Conservation (phyloP, 2,888 invertebrate species). For the Parnassius apollo region DNA sequence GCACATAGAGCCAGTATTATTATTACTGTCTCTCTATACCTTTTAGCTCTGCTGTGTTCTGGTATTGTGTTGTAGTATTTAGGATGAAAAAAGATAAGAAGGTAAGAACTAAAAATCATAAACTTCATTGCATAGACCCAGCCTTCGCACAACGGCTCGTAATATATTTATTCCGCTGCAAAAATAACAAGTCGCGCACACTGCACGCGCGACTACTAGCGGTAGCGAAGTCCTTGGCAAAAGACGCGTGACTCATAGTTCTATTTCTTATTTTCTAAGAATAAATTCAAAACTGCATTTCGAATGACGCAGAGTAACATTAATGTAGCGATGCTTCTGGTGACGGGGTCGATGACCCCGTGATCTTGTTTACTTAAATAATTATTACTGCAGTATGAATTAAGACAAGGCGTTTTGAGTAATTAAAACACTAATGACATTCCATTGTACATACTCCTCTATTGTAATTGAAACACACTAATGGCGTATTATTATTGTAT, state of each 20-base stretch:
- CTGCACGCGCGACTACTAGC: slow-evolving; percentile 37
- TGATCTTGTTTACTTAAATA: slow-evolving; percentile 44
- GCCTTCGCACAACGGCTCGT: slow-evolving; percentile 23
- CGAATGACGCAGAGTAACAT: slow-evolving; percentile 61
- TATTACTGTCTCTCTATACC: no score
- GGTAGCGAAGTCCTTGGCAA: slow-evolving; percentile 62
- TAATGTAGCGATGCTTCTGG: slow-evolving; percentile 47
- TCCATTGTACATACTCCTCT: no score
- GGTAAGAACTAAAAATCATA: slow-evolving; percentile 2
- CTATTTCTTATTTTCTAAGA: slow-evolving; percentile 77
- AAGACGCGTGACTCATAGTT: slow-evolving; percentile 64
- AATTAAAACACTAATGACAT: no score
- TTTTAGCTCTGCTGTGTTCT: no score
- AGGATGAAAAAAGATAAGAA: no score
- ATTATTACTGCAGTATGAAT: slow-evolving; percentile 26
- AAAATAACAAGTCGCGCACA: slow-evolving; percentile 46
- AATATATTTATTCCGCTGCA: slow-evolving; percentile 38
- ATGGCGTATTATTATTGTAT: no score
- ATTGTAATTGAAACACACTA: no score
- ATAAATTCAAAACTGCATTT: slow-evolving; percentile 75
- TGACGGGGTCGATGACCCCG: slow-evolving; percentile 56
- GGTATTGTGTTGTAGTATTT: no score
- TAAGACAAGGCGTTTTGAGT: slow-evolving; percentile 8
- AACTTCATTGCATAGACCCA: slow-evolving; percentile 16
- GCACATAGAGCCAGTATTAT: no score